phyloP scores from a whole-genome alignment of 1,140 invertebrate species.

The Zaprionus africanus region DNA sequence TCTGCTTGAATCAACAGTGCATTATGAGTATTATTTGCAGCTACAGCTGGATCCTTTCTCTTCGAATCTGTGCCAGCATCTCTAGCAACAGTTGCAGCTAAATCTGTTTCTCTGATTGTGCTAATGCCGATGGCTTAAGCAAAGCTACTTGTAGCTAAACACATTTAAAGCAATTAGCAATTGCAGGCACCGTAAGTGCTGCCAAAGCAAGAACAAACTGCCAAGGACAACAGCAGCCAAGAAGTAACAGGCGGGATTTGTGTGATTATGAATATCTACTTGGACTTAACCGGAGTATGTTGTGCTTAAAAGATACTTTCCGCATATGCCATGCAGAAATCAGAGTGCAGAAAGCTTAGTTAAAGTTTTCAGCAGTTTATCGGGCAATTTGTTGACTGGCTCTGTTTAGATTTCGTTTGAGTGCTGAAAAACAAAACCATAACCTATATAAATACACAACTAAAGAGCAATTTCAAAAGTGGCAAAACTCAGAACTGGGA shows the following conservation, averaged over 20 bases:
- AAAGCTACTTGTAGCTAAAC: constrained; percentile 76
- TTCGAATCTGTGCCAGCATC: neutral
- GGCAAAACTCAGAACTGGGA: constrained; percentile 4
- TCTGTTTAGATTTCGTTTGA: neutral
- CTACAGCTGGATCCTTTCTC: constrained; percentile 1
- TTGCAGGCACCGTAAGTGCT: constrained; percentile 45
- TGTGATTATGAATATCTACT: neutral
- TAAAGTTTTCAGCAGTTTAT: constrained; percentile 9
- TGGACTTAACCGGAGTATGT: neutral
- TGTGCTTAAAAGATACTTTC: neutral
- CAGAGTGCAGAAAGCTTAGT: neutral
- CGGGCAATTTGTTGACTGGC: constrained; percentile 2
- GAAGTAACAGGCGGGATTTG: neutral
- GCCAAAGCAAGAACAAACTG: constrained; percentile 30
- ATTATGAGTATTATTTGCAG: constrained; percentile 19
- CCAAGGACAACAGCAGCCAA: constrained; percentile 1
- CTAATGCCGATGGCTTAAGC: constrained; percentile 59
- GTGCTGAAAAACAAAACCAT: neutral
- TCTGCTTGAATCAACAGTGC: constrained; percentile 3
- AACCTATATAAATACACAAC: constrained; percentile 6
- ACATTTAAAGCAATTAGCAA: constrained; percentile 78
- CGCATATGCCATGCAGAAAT: neutral
- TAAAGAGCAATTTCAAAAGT: constrained; percentile 14
- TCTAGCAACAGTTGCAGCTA: neutral
- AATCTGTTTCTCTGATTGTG: constrained; percentile 28